Percentiles rank a stretch among this genome's conserved stretches.
Evolutionary conservation across 2,888 invertebrate genomes (phyloP).

Genomic region (Thymelicus lineola): DNA sequence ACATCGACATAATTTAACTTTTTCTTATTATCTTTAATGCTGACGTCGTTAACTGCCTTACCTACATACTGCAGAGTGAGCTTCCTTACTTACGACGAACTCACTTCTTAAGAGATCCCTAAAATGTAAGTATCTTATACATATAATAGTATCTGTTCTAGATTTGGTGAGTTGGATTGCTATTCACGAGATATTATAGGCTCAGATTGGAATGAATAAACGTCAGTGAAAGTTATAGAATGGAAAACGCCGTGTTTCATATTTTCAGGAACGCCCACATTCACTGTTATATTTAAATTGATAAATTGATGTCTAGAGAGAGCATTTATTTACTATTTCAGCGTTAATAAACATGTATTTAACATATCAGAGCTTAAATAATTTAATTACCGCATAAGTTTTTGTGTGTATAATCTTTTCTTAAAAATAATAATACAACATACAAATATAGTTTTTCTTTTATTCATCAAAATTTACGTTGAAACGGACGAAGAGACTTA

Average conservation of each 20-base stretch:
- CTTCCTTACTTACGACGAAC: conserved; percentile 51
- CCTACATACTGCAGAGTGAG: conserved; percentile 70
- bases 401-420: too few relatives aligned
- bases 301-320: too few relatives aligned
- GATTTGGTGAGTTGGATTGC: conserved; percentile 18
- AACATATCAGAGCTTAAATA: too few relatives aligned
- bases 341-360: too few relatives aligned
- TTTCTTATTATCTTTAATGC: conserved; percentile 84
- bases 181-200: conserved; percentile 11
- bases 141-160: conserved; percentile 15
- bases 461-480: too few relatives aligned
- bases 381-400: too few relatives aligned
- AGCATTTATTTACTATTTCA: too few relatives aligned
- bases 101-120: conserved; percentile 34
- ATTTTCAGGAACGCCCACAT: conserved; percentile 48
- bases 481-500: too few relatives aligned
- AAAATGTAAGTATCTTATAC: conserved; percentile 8
- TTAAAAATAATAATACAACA: too few relatives aligned
- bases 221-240: conserved; percentile 47
- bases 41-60: conserved; percentile 74
- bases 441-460: too few relatives aligned
- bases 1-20: conserved; percentile 84
- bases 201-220: conserved; percentile 15
- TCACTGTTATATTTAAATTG: background rate
- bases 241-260: conserved; percentile 52